Evolutionary conservation across 2,113 vertebrate genomes (phyloP).

Genomic region (Anolis carolinensis): DNA sequence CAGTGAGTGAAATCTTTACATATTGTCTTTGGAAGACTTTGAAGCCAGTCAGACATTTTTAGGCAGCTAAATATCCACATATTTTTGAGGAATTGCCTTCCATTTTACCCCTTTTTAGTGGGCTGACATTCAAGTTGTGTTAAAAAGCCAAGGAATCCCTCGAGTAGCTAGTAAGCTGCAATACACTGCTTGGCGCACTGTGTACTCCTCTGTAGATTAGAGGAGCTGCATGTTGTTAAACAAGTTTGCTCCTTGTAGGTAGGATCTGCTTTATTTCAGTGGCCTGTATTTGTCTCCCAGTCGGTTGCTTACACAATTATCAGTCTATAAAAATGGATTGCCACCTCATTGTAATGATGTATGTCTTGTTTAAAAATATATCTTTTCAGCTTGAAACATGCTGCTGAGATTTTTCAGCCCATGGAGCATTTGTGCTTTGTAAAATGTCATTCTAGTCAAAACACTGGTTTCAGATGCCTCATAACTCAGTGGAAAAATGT

Average conservation of each 20-base stretch:
- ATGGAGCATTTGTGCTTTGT: conserved; percentile 13
- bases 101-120: neutral
- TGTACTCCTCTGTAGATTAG: neutral
- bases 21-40: neutral
- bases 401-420: neutral
- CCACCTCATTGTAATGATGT: neutral
- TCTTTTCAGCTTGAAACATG: neutral
- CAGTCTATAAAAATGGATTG: neutral
- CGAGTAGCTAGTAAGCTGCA: neutral
- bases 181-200: neutral
- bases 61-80: neutral
- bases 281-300: neutral
- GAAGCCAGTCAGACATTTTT: neutral
- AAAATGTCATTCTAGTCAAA: conserved; percentile 29
- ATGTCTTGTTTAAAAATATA: neutral
- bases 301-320: neutral
- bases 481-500: conserved; percentile 33
- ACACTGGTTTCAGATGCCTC: conserved; percentile 29
- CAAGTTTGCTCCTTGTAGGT: neutral
- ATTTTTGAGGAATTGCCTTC: neutral
- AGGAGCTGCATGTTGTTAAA: too few relatives aligned
- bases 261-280: neutral
- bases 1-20: too few relatives aligned
- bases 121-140: neutral
- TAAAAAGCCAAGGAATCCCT: neutral